A percentile compares a stretch with the other conserved stretches of the same genome.
Conservation (phyloP, 2,888 invertebrate genomes). For the Melieria crassipennis region DNA sequence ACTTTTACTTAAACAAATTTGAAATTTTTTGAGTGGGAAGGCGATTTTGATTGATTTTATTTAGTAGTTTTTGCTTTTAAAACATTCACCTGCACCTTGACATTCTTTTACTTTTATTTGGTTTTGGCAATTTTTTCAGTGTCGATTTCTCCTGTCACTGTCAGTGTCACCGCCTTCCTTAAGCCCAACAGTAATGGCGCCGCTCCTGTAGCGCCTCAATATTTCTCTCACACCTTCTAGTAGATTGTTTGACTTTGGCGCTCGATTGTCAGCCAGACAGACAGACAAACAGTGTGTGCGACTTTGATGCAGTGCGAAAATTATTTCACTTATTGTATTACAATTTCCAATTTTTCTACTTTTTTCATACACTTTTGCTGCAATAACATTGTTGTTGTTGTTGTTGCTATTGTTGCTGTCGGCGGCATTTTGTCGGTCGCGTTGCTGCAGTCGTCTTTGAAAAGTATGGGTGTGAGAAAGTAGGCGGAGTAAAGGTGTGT, state of each 20-base stretch:
- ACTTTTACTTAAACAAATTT: too few relatives aligned
- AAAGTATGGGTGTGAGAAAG: constrained; percentile 56
- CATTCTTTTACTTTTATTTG: too few relatives aligned
- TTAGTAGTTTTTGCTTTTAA: too few relatives aligned
- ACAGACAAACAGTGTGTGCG: neutral
- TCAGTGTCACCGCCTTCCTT: constrained; percentile 10
- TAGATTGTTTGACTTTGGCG: neutral
- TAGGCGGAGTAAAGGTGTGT: constrained; percentile 53
- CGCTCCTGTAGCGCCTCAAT: neutral
- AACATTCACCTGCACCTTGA: too few relatives aligned
- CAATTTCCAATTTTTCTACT: neutral
- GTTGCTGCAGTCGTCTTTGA: constrained; percentile 10
- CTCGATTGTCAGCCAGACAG: neutral
- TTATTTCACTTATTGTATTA: constrained; percentile 29
- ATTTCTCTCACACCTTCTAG: neutral
- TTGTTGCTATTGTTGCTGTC: constrained; percentile 12
- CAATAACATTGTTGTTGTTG: constrained; percentile 6
- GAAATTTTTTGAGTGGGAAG: too few relatives aligned
- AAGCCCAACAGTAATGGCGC: neutral
- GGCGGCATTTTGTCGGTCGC: neutral
- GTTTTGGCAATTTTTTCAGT: neutral
- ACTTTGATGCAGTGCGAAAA: constrained; percentile 35
- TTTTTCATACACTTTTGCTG: neutral
- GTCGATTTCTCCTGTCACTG: constrained; percentile 5
- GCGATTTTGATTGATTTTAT: too few relatives aligned